These are phyloP conservation scores for Cylloceria caligata DNA, from an alignment of 2,888 invertebrate species.

Conservation along the genomic window DNA sequence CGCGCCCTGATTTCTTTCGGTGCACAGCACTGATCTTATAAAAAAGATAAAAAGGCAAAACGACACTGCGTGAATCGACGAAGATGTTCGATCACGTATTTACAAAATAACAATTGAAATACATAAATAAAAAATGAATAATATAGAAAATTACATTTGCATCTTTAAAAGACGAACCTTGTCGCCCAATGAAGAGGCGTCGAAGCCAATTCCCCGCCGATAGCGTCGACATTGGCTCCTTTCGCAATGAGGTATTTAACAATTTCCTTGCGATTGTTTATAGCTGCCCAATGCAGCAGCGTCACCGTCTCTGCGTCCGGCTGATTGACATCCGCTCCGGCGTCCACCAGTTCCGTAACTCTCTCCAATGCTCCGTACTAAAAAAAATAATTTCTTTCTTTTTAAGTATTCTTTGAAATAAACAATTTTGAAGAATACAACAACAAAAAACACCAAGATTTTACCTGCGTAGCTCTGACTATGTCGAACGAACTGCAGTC, in stretches of 20 bases:
- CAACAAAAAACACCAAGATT: background rate
- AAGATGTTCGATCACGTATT: too few relatives aligned
- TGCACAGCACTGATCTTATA: too few relatives aligned
- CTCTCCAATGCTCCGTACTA: conserved; percentile 95
- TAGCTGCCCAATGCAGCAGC: conserved; percentile 99
- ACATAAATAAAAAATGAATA: background rate
- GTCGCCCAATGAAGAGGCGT: conserved; percentile 99
- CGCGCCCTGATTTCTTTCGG: too few relatives aligned
- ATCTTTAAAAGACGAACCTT: conserved; percentile 85
- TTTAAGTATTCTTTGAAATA: background rate
- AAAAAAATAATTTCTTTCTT: conserved; percentile 42
- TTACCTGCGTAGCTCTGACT: conserved; percentile 96
- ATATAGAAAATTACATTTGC: background rate
- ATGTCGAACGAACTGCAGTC: conserved; percentile 95
- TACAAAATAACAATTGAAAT: too few relatives aligned
- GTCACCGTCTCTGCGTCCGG: conserved; percentile 98
- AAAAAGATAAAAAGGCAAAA: too few relatives aligned
- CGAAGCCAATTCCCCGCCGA: conserved; percentile 98
- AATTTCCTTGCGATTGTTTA: conserved; percentile 97
- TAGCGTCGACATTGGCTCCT: conserved; percentile 95
- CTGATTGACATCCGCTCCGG: conserved; percentile 97
- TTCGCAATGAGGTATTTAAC: conserved; percentile 94
- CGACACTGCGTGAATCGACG: too few relatives aligned
- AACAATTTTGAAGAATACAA: background rate
- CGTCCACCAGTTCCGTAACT: conserved; percentile 94